phyloP scores from a whole-genome alignment of 2,888 invertebrate genomes.

The Chironomus riparius region DNA sequence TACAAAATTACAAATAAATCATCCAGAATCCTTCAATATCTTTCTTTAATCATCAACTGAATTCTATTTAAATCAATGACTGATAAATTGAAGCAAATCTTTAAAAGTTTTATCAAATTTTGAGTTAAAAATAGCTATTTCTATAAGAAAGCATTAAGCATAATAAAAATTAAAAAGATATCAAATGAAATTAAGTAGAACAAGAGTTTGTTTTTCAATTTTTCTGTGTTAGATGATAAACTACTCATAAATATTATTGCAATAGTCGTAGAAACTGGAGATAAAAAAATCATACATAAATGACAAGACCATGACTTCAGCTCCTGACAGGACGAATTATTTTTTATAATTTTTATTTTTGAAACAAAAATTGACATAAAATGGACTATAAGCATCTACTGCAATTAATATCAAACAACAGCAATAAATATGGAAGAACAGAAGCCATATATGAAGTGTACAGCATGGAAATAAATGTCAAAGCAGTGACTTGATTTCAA shows the following conservation, averaged over 20 bases:
- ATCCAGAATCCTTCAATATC: too few relatives aligned
- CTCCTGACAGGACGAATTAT: background rate
- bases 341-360: background rate
- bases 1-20: too few relatives aligned
- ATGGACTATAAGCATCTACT: background rate
- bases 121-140: background rate
- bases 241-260: background rate
- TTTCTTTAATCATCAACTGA: background rate
- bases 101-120: too few relatives aligned
- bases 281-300: background rate
- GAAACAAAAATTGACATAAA: background rate
- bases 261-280: too few relatives aligned
- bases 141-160: background rate
- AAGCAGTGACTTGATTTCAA: too few relatives aligned
- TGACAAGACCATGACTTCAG: background rate
- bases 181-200: background rate
- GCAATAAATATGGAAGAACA: too few relatives aligned
- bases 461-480: too few relatives aligned
- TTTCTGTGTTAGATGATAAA: background rate
- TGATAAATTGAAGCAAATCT: background rate
- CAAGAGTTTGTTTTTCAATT: background rate
- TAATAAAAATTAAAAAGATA: background rate
- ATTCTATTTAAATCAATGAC: background rate
- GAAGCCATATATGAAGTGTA: too few relatives aligned
- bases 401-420: background rate